phyloP scores from a whole-genome alignment of 2,797 vertebrate species.

The Sebastes trivittatus region DNA sequence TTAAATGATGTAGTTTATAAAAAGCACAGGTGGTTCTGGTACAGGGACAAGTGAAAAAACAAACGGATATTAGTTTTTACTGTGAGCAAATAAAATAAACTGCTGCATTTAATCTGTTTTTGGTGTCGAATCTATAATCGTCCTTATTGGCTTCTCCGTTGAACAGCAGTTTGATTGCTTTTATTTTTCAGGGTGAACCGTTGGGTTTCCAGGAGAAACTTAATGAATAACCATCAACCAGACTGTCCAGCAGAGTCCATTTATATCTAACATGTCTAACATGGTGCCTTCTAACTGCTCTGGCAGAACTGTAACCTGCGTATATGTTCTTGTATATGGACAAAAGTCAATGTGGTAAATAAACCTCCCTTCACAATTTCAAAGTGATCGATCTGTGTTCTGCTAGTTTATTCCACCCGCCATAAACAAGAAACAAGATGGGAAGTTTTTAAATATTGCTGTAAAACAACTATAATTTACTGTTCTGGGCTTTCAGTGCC shows the following conservation, averaged over 20 bases:
- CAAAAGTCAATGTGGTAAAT: not conserved
- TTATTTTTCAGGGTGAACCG: too few species aligned
- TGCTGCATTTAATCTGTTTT: not conserved
- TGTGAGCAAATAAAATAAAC: not conserved
- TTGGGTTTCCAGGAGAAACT: conserved; percentile 7
- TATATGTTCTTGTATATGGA: not conserved
- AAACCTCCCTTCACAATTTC: not conserved
- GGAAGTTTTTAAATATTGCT: not conserved
- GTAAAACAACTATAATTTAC: not conserved
- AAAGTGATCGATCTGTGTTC: not conserved
- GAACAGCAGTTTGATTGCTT: conserved; percentile 12
- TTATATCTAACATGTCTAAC: not conserved
- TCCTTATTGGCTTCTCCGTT: not conserved
- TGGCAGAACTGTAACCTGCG: not conserved
- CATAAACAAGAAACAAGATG: not conserved
- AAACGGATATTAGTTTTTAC: not conserved
- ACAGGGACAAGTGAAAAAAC: not conserved
- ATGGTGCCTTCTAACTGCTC: not conserved
- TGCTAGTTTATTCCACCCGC: not conserved
- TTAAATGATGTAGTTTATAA: not conserved
- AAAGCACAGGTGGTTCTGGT: not conserved
- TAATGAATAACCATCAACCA: conserved; percentile 11
- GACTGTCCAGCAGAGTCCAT: not conserved
- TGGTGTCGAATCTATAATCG: rapidly evolving
- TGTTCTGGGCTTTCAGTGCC: not conserved